Base-by-base conservation (phyloP, 2,113 vertebrate species). In the Otocyon megalotis region DNA sequence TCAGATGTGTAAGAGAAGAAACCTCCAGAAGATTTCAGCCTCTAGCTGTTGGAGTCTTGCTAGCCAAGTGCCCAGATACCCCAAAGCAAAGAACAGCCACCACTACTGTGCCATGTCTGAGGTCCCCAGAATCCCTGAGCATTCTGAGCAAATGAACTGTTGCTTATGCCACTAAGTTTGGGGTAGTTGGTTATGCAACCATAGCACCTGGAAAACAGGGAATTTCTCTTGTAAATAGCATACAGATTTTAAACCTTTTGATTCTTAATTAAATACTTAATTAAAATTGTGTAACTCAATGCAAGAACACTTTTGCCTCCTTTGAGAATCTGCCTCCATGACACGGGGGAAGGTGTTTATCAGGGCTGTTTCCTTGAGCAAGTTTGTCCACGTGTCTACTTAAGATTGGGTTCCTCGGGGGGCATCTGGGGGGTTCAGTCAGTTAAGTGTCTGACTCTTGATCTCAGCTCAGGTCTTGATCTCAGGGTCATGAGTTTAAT, bases 221-320 rank as follows among this genome's bases (percentile, higher is more conserved):
- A 85, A 56, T 67, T 76, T 77, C 37, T 91, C 24, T 54, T 85
- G 53, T 32, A 28, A 83, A 62, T n/a, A 58, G 2, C 26, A 54
- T 35, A 69, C 30, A 91, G 7, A 14, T 48, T 60, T 86, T 71
- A 94, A 94, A 60, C 7, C 15, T 50, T 92, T 96, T 69, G 43
- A 56, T 19, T 69, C 53, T 81, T 67, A 58, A 37, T 65, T 69
- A 94, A 93, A 85, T 86, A 60, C 3, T 65, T 62, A 83, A 74
- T 92, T 72, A 67, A 82, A 93, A 17, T 72, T 85, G 65, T 83
- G 86, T 54, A 56, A 83, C 16, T 96, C 69, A 83, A 22, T 37
- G 30, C 19, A 69, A 86, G 87, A 54, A 79, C 35, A 35, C 16
- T 32, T 72, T 63, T 88, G 69, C 24, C 8, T n/a, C 56, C 69